These are phyloP conservation scores for Esox lucius DNA, from an alignment of 2,797 vertebrate genomes.

Conservation along the genomic window DNA sequence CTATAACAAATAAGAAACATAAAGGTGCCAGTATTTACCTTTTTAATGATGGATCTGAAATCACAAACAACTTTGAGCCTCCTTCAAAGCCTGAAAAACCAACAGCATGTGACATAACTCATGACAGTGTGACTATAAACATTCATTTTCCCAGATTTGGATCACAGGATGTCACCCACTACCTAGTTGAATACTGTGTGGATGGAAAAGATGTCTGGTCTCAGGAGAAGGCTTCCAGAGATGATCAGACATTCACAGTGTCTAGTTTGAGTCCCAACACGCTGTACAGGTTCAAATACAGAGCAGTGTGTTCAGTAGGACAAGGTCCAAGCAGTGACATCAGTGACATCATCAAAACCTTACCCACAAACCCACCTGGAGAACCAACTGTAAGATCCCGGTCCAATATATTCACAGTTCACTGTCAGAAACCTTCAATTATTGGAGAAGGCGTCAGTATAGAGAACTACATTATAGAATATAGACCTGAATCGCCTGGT, in stretches of 20 bases:
- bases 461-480: too few relatives aligned
- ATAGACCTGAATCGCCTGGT: too few relatives aligned
- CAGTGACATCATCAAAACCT: constrained; percentile 15
- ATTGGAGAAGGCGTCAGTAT: too few relatives aligned
- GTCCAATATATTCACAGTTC: too few relatives aligned
- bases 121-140: constrained; percentile 35
- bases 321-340: not conserved
- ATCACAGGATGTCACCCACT: too few relatives aligned
- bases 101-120: constrained; percentile 12
- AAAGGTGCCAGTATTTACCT: too few relatives aligned
- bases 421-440: too few relatives aligned
- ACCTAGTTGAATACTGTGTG: too few relatives aligned
- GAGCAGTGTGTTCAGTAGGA: constrained; percentile 7
- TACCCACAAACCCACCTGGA: constrained; percentile 41
- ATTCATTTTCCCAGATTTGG: constrained; percentile 23
- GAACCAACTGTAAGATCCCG: constrained; percentile 4
- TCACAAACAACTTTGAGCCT: constrained; percentile 38
- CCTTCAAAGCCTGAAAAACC: constrained; percentile 42
- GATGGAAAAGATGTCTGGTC: too few relatives aligned
- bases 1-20: too few relatives aligned
- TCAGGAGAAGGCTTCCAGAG: too few relatives aligned
- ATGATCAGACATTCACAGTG: constrained; percentile 12
- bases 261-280: constrained; percentile 15
- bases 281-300: constrained; percentile 5
- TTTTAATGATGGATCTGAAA: too few relatives aligned